Base-by-base conservation (phyloP, 2,797 vertebrate genomes). In the Scolopax bukidnonensis region DNA sequence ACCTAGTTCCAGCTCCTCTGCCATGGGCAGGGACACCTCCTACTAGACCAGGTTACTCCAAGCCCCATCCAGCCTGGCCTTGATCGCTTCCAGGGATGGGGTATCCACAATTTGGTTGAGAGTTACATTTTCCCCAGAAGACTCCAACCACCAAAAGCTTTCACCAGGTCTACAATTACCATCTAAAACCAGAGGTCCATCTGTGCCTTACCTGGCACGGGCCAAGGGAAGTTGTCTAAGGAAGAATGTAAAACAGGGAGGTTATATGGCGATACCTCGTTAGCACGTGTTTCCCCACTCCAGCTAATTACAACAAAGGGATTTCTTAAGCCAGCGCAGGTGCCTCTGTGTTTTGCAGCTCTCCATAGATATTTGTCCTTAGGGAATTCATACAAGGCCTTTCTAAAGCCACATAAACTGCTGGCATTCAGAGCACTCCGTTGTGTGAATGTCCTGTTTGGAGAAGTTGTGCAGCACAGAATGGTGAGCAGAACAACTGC, bases 301-400 rank as follows among this genome's bases (percentile, higher is more conserved):
- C 53, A 95, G 53, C 33, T 71, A 75, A 85, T 48, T 25, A 36
- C 43, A 73, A 59, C 63, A 48, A 65, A 36, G 1, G 8, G 16
- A 33, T 76, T 92, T 83, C 43, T 76, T 13, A 16, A 56, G 38
- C 47, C 5, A 5, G 16, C 0, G 0, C n/a, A 0, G 4, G 12
- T 30, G 36, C 32, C 56, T 68, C 40, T 27, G 56, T 47, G 61
- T 48, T 83, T 50, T 64, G 38, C 48, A 67, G 43, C 63, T 83
- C 87, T 40, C 43, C 33, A 3, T 7, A 28, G 50, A 61, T 0
- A 0, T 47, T 86, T 33, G 88, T 71, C 56, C 53, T 57, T 61
- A 0, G 0, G 48, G 41, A 94, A 90, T 61, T 77, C 53, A 91
- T 33, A 28, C 0, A 4, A 94, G 45, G 21, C 76, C 50, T 59